These are phyloP conservation scores for Minunthozetes semirufus DNA, from an alignment of 2,888 invertebrate genomes.

Conservation along the genomic window DNA sequence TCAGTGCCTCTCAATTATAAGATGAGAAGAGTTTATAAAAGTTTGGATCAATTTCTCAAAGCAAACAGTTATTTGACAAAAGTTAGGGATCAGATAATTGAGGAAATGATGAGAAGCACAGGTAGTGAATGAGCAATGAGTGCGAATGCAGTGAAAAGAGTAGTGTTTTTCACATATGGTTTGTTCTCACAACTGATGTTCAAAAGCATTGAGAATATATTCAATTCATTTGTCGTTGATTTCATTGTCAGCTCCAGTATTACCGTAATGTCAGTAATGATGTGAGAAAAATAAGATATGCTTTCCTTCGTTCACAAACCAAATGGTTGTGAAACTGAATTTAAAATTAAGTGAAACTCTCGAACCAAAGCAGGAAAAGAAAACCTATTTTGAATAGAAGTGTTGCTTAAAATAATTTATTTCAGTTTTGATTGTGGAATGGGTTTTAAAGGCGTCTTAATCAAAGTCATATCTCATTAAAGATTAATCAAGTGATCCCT, in stretches of 20 bases:
- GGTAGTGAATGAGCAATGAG: background rate
- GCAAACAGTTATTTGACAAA: constrained; percentile 24
- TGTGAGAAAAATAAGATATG: background rate
- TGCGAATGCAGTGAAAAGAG: background rate
- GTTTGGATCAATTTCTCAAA: background rate
- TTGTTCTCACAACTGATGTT: background rate
- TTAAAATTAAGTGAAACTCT: constrained; percentile 8
- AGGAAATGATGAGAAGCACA: constrained; percentile 28
- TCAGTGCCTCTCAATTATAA: background rate
- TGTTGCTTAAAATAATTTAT: constrained; percentile 9
- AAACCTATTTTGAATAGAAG: constrained; percentile 17
- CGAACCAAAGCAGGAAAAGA: constrained; percentile 24
- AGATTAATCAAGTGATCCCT: constrained; percentile 15
- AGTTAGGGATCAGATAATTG: constrained; percentile 9
- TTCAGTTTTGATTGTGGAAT: background rate
- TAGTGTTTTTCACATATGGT: background rate
- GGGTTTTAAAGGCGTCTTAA: constrained; percentile 7
- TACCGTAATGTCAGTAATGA: background rate
- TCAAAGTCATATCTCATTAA: constrained; percentile 23
- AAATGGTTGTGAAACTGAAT: constrained; percentile 6
- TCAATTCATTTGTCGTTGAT: constrained; percentile 3
- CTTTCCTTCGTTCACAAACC: no score
- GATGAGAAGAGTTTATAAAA: background rate
- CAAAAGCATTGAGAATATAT: background rate
- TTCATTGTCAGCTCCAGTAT: background rate